These are phyloP conservation scores for Habroteleia sp. DNA, from an alignment of 2,888 invertebrate species.

Conservation along the genomic window DNA sequence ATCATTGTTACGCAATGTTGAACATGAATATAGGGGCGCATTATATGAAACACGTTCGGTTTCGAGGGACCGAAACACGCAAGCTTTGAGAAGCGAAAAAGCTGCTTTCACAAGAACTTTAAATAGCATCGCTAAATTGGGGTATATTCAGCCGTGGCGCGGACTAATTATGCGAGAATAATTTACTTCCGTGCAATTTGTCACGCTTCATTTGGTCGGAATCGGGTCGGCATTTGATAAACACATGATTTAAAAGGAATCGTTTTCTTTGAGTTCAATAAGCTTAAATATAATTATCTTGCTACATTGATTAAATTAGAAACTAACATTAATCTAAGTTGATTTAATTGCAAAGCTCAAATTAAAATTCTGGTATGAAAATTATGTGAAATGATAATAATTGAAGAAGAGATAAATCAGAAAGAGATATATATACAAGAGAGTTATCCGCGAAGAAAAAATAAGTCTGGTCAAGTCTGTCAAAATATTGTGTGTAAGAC, in stretches of 20 bases:
- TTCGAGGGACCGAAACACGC: slow-evolving; percentile 60
- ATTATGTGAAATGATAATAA: too few relatives aligned
- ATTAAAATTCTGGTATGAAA: not conserved
- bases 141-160: slow-evolving; percentile 24
- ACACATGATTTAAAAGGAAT: slow-evolving; percentile 5
- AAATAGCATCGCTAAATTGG: slow-evolving; percentile 48
- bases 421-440: too few relatives aligned
- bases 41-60: slow-evolving; percentile 43
- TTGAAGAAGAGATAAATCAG: too few relatives aligned
- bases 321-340: not conserved
- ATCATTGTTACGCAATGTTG: slow-evolving; percentile 64
- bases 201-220: slow-evolving; percentile 22
- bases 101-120: slow-evolving; percentile 55
- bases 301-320: too few relatives aligned
- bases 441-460: too few relatives aligned
- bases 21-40: slow-evolving; percentile 58
- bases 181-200: slow-evolving; percentile 46
- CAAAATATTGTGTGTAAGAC: too few relatives aligned
- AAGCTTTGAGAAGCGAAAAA: slow-evolving; percentile 63
- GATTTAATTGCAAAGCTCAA: not conserved
- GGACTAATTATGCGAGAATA: slow-evolving; percentile 53
- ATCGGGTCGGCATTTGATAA: slow-evolving; percentile 4
- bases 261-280: too few relatives aligned
- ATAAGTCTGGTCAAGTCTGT: too few relatives aligned
- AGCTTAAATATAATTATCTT: too few relatives aligned